These are phyloP conservation scores for Apaloderma vittatum DNA, from an alignment of 2,113 vertebrate genomes.

Conservation along the genomic window DNA sequence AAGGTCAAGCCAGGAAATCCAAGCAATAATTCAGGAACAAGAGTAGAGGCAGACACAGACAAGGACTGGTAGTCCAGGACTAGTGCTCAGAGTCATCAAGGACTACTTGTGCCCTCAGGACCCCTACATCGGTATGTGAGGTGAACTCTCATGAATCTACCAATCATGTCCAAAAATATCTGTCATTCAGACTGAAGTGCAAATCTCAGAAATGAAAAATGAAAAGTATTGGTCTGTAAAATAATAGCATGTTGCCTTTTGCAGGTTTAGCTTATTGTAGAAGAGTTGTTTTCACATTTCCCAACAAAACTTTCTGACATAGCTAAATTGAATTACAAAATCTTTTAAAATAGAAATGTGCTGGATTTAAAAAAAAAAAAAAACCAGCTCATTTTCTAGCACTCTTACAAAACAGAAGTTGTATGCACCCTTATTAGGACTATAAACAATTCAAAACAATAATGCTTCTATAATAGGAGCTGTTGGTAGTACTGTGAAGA, in stretches of 20 bases:
- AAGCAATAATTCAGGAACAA: background rate
- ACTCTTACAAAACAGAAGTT: background rate
- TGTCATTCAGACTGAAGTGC: background rate
- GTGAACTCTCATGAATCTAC: background rate
- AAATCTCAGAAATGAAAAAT: slow-evolving; percentile 18
- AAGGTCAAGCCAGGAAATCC: background rate
- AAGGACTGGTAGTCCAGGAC: background rate
- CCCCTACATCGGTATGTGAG: background rate
- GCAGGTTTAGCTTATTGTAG: background rate
- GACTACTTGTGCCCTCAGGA: background rate
- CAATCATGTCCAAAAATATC: background rate
- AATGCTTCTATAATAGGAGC: background rate
- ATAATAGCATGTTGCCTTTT: slow-evolving; percentile 8
- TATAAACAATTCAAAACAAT: slow-evolving; percentile 17
- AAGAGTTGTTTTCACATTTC: slow-evolving; percentile 29
- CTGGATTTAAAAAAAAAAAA: background rate
- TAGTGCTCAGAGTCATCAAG: background rate
- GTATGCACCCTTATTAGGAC: background rate
- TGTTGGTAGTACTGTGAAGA: background rate
- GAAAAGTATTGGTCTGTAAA: slow-evolving; percentile 34
- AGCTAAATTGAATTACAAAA: slow-evolving; percentile 53
- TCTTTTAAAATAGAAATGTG: slow-evolving; percentile 9
- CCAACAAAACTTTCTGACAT: background rate
- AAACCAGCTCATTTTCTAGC: slow-evolving; percentile 21
- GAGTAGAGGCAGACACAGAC: background rate